phyloP scores from a whole-genome alignment of 2,113 vertebrate species.

The Rhinolophus ferrumequinum region DNA sequence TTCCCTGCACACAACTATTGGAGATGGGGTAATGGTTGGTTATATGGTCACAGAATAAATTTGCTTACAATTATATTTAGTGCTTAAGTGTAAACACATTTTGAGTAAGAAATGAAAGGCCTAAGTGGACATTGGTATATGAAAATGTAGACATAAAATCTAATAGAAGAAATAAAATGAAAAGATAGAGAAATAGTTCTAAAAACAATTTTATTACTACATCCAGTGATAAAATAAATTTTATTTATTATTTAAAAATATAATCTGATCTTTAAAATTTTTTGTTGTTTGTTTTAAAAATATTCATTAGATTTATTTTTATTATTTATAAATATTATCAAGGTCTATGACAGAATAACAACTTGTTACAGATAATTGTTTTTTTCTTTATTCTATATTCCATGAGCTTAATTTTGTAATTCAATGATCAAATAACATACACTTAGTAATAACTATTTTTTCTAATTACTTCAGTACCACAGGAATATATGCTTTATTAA shows the following conservation, averaged over 20 bases:
- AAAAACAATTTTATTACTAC: not conserved
- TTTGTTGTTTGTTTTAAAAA: conserved; percentile 68
- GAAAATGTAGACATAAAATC: not conserved
- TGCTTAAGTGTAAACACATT: conserved; percentile 5
- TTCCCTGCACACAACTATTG: not conserved
- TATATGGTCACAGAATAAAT: not conserved
- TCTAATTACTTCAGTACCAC: not conserved
- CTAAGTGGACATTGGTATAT: not conserved
- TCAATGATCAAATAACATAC: conserved; percentile 36
- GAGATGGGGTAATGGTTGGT: not conserved
- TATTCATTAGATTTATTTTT: conserved; percentile 74
- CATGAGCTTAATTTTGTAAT: conserved; percentile 58
- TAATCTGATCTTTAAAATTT: not conserved
- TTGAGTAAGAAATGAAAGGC: not conserved
- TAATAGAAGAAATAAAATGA: not conserved
- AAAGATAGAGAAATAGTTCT: not conserved
- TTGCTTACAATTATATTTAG: not conserved
- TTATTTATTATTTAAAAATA: conserved; percentile 1
- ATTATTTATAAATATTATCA: conserved; percentile 69
- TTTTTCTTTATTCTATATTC: conserved; percentile 23
- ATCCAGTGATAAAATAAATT: not conserved
- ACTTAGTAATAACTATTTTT: conserved; percentile 40
- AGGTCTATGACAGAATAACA: conserved; percentile 60
- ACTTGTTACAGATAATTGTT: conserved; percentile 66
- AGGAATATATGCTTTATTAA: not conserved